A percentile compares a stretch with the other conserved stretches of the same genome.
Conservation (phyloP, 2,888 invertebrate species). For the Idaea aversata region DNA sequence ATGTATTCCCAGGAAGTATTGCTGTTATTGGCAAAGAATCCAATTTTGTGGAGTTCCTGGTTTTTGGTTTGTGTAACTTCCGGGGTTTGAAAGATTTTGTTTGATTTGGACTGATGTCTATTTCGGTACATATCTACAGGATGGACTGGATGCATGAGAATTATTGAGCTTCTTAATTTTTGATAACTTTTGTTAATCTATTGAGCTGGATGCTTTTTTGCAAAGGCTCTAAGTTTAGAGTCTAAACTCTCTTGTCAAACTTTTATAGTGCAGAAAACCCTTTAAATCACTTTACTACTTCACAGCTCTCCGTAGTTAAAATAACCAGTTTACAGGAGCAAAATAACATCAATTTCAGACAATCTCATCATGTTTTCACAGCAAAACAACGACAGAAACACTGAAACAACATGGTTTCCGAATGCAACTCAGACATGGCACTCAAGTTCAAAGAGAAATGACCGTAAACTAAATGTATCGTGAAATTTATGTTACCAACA, state of each 20-base stretch:
- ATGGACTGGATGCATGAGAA: no score
- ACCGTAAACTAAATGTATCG: not conserved
- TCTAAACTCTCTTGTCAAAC: no score
- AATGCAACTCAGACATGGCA: not conserved
- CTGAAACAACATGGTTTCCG: not conserved
- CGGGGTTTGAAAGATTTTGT: no score
- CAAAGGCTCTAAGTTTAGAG: no score
- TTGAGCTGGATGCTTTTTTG: no score
- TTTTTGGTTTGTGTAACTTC: not conserved
- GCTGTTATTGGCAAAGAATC: not conserved
- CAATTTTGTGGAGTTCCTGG: not conserved
- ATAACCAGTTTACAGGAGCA: not conserved
- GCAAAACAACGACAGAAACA: not conserved
- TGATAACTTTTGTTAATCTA: no score
- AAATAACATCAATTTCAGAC: not conserved
- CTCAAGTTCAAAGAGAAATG: constrained; percentile 1
- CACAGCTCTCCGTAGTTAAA: no score
- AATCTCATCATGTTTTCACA: not conserved
- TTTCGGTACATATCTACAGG: no score
- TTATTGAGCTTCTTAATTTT: no score
- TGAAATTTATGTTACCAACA: not conserved
- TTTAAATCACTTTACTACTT: no score
- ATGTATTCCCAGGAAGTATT: not conserved
- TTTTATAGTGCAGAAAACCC: no score
- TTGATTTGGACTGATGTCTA: not conserved